Evolutionary conservation across 2,113 vertebrate species (phyloP).

Genomic region (Esox niger): DNA sequence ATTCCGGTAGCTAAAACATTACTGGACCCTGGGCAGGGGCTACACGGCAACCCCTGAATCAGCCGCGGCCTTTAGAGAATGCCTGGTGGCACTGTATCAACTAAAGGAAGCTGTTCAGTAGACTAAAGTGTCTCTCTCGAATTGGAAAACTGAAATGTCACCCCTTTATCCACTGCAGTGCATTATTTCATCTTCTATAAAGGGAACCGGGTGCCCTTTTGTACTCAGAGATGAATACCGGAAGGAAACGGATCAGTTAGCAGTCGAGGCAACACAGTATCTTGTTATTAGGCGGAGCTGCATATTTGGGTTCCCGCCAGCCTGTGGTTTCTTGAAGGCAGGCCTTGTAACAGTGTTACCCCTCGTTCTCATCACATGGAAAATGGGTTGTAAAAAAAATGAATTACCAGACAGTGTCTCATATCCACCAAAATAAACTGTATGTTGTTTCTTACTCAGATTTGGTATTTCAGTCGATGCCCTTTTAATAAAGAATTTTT

Average conservation of each 20-base stretch:
- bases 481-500: not conserved
- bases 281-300: no score
- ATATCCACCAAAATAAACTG: not conserved
- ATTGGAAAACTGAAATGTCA: conserved; percentile 15
- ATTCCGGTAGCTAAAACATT: conserved; percentile 38
- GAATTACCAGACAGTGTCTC: not conserved
- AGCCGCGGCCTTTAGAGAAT: conserved; percentile 17
- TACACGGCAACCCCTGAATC: conserved; percentile 2
- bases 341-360: not conserved
- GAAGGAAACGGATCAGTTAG: no score
- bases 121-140: not conserved
- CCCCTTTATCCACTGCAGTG: no score
- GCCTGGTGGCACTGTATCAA: conserved; percentile 44
- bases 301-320: not conserved
- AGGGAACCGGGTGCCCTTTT: no score
- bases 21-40: conserved; percentile 20
- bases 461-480: no score
- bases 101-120: conserved; percentile 40
- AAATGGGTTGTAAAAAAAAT: not conserved
- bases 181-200: no score
- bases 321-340: not conserved
- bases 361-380: not conserved
- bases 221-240: no score
- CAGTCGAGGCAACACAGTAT: no score
- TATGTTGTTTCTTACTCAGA: not conserved